Evolutionary conservation across 2,888 invertebrate genomes (phyloP), one percentile per base, ranked within the genome.

Genomic region (Volucella inflata): DNA sequence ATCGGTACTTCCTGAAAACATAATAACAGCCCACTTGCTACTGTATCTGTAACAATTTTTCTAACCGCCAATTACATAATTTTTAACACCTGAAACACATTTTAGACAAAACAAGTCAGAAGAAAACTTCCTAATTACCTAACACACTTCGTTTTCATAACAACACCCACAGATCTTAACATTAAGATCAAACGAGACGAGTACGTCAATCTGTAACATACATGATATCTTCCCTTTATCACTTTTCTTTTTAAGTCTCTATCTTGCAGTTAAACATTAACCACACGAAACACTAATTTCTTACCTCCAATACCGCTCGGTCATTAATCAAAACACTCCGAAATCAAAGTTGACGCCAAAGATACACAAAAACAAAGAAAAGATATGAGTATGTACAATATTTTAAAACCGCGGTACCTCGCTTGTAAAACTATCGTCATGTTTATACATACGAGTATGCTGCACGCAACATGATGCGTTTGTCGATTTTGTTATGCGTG

Each of bases 251-350:
- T 77, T 70, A 62, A 70, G 57, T 59, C 50, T 44, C 44, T 44
- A 14, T 57, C 14, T 55, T 48, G 64, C 65, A 68, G 68, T 83
- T 70, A 65, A 70, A 42, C 74, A 62, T 68, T 75, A 55, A 83
- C 57, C 44, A 83, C 67, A 78, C 83, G 68, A 78, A 83, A 83
- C 67, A 78, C 83, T 78, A 78, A 83, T 83, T 83, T 78, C 78
- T 55, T 68, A 50, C 17, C 17, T 59, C 62, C 40, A 67, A 12
- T 44, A 72, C 50, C 17, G 64, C 70, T 60, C 71, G 65, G 80
- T 80, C 79, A 84, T 84, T 75, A 70, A 84, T 84, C 84, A 84
- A 79, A 75, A 78, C 55, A 65, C 21, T 21, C 2, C 21, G 3
- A 21, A 21, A 2, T 21, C 21, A 21, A 21, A 21, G 4, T 21